These are phyloP conservation scores for Latrodectus hesperus DNA, from an alignment of 2,888 invertebrate species.

Conservation along the genomic window DNA sequence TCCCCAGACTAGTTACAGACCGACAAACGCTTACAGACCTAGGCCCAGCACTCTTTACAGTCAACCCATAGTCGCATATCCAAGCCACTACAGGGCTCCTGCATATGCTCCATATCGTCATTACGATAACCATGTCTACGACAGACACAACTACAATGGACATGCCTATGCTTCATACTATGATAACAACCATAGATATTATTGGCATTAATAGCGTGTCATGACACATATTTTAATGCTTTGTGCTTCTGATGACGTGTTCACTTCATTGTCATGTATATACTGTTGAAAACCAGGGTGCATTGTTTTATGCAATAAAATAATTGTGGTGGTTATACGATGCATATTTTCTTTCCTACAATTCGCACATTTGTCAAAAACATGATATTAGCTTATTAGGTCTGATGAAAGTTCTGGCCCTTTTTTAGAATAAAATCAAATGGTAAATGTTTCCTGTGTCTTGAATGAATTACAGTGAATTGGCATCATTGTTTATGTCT, in stretches of 20 bases:
- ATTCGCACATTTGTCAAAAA: too few relatives aligned
- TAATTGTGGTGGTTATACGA: constrained; percentile 6
- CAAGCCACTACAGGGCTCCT: constrained; percentile 24
- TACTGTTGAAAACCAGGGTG: constrained; percentile 10
- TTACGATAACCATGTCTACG: constrained; percentile 31
- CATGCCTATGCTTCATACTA: constrained; percentile 34
- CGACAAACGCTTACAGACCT: constrained; percentile 33
- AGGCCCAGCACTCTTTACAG: constrained; percentile 41
- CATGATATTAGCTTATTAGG: too few relatives aligned
- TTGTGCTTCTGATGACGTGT: not conserved
- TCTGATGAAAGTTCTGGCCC: too few relatives aligned
- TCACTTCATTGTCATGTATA: constrained; percentile 11
- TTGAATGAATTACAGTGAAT: too few relatives aligned
- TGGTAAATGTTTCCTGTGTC: too few relatives aligned
- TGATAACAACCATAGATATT: constrained; percentile 33
- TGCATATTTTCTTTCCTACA: not conserved
- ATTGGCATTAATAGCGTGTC: constrained; percentile 34
- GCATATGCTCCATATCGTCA: constrained; percentile 16
- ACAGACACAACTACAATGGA: constrained; percentile 16
- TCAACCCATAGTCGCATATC: constrained; percentile 25
- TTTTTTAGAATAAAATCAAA: too few relatives aligned
- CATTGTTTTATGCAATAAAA: constrained; percentile 28
- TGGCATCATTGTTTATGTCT: too few relatives aligned
- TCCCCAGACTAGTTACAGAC: constrained; percentile 1
- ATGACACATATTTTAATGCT: not conserved